A percentile compares a stretch with the other conserved stretches of the same genome.
Conservation (phyloP, 2,888 invertebrate genomes). For the Cantharis lateralis region DNA sequence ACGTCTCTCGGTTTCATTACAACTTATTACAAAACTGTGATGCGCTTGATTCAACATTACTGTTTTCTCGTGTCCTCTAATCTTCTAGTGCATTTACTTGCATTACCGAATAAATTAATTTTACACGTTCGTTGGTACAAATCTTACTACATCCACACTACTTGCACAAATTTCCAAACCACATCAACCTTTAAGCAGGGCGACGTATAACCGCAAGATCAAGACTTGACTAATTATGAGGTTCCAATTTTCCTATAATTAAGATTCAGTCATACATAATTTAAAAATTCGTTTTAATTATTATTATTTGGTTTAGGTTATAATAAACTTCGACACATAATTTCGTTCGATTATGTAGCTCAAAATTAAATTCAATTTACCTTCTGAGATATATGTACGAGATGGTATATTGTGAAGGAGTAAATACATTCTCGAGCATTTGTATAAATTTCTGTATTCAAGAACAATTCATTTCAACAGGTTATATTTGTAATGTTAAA, state of each 20-base stretch:
- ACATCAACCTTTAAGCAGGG: neutral
- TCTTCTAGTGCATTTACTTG: neutral
- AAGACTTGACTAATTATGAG: neutral
- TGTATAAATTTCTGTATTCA: neutral
- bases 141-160: neutral
- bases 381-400: neutral
- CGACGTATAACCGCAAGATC: neutral
- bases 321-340: too few species aligned
- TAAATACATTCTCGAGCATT: neutral
- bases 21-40: neutral
- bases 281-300: neutral
- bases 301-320: neutral
- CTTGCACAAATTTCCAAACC: neutral
- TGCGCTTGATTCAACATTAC: neutral
- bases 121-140: neutral
- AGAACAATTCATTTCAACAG: neutral
- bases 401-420: neutral
- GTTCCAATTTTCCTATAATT: neutral
- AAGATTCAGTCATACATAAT: neutral
- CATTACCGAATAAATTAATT: neutral
- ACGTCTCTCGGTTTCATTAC: neutral
- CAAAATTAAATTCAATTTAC: neutral
- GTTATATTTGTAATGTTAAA: neutral
- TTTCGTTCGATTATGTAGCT: neutral
- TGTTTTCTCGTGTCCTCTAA: neutral